A percentile compares a stretch with the other conserved stretches of the same genome.
Conservation (phyloP, 2,113 vertebrate species). For the Trogon surrucura region DNA sequence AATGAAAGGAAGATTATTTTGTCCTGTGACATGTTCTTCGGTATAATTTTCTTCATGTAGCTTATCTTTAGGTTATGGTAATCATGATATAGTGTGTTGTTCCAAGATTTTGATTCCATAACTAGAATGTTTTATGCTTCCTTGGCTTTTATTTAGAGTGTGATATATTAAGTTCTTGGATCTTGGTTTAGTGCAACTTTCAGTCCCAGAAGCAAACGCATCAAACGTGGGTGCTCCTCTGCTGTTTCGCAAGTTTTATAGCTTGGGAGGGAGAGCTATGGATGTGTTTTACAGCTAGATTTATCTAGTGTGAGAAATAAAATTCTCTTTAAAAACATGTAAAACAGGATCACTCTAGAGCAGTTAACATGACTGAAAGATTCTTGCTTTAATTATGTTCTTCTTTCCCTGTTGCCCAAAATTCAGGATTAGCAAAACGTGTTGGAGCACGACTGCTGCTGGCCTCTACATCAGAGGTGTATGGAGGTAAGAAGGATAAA, state of each 20-base stretch:
- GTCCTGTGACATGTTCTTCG: neutral
- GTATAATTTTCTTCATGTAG: neutral
- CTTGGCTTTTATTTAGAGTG: neutral
- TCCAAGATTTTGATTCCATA: neutral
- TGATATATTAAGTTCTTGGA: neutral
- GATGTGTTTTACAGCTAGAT: neutral
- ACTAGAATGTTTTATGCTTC: neutral
- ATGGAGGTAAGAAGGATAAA: constrained; percentile 87
- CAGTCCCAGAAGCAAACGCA: neutral
- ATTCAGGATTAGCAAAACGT: constrained; percentile 91
- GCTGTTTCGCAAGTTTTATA: neutral
- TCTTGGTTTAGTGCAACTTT: neutral
- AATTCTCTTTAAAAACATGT: neutral
- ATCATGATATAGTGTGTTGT: neutral
- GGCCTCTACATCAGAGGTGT: constrained; percentile 96
- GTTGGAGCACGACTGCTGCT: constrained; percentile 95
- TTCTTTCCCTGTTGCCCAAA: neutral
- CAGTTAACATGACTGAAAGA: neutral
- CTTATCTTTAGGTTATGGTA: neutral
- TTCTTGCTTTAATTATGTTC: neutral
- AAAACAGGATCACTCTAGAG: neutral
- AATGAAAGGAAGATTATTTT: neutral
- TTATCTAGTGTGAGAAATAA: neutral
- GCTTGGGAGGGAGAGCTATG: neutral
- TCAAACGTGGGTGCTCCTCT: neutral